Base-by-base conservation (phyloP, 2,113 vertebrate species). In the Geothlypis trichas region DNA sequence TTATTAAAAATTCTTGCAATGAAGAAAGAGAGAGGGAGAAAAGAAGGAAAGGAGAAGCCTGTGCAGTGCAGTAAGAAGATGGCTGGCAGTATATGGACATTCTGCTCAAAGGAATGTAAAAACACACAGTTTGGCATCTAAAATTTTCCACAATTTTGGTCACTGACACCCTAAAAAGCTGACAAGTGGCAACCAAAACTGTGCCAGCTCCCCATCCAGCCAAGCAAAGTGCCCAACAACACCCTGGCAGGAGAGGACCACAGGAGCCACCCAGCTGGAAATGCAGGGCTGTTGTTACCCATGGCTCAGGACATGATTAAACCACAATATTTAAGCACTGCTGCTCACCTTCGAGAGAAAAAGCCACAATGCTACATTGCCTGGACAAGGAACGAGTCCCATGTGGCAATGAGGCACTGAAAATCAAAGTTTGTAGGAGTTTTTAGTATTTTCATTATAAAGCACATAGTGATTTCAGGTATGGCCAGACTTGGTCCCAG, bases 181-280 rank as follows among this genome's bases (percentile, higher is more conserved):
- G 35, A 54, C 10, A 37, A 63, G 62, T 27, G 42, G 28, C n/a
- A 51, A 39, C 37, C 23, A 73, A 67, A 92, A 27, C 35, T 59
- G 42, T 52, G n/a, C 13, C 9, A 3, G 30, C 6, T 89, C 31
- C 31, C 55, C 33, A 19, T 61, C n/a, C 28, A 31, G 65, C 20
- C 65, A 44, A 59, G 31, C 11, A 37, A 80, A 37, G 37, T 1
- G 2, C 49, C 42, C 2, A 3, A 8, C 1, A 3, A 11, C 37
- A 54, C 31, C 28, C 47, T 28, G 65, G 37, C 28, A 59, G 68
- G 31, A 71, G 24, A 49, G 30, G 28, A 28, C n/a, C 11, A 15
- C 1, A 3, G 66, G 51, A 57, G 30, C 35, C 57, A 54, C 26
- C 8, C 9, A 11, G 44, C 5, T 39, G 54, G 67, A 68, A 89